Evolutionary conservation across 2,888 invertebrate genomes (phyloP), one percentile per base, ranked within the genome.

Genomic region (Trissolcus japonicus): DNA sequence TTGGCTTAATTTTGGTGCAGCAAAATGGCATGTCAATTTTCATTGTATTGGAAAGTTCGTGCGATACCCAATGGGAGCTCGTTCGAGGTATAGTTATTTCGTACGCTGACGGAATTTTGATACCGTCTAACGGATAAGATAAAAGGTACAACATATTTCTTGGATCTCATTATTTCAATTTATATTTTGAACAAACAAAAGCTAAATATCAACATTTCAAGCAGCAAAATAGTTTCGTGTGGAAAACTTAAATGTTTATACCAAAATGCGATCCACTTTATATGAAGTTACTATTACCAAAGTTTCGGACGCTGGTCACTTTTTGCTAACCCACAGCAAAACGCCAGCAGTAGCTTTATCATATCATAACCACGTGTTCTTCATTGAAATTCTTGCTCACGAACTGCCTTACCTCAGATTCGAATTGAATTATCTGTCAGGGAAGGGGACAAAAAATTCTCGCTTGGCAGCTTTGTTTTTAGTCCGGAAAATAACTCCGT

Each of bases 311-410:
- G 75, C 57, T 59, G 57, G 50, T 7, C 61, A 17, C 40, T 74
- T 74, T 68, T 74, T 74, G 53, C n/a, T 48, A 53, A 53, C 40
- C 35, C 60, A n/a, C 25, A 21, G 48, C 53, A 68, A 74, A 74
- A 74, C 51, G 67, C 62, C 62, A 57, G 62, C 62, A 67, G 67
- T 74, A 62, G 74, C 62, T 68, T 56, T 74, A 68, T 67, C 62
- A 74, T 74, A 67, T 67, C 40, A 62, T 67, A 74, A 74, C 74
- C 74, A 62, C 67, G 67, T 67, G 74, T 67, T 68, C 67, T 74
- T 74, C 74, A 67, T 67, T 74, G 67, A 74, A 66, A 74, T 74
- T 74, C 67, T 62, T 62, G 67, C 74, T 60, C 67, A 61, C 67
- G 51, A 67, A 66, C 66, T 73, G 51, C 54, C 65, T 73, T 57